phyloP scores from a whole-genome alignment of 2,113 vertebrate genomes.

The Ictalurus punctatus region DNA sequence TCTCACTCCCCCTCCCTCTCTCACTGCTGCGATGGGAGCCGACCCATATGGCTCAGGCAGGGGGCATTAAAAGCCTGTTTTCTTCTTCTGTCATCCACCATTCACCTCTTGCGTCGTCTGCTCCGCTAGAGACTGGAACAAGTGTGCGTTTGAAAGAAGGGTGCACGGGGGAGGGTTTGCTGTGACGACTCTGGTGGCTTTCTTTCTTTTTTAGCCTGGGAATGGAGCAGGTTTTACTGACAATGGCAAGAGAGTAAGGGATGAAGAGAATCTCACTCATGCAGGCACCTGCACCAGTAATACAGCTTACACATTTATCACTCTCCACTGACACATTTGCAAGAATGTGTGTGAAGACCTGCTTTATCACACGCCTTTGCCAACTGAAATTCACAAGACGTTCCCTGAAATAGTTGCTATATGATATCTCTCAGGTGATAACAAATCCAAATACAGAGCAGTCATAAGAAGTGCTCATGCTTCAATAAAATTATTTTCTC shows the following conservation, averaged over 20 bases:
- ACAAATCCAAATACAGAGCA: background rate
- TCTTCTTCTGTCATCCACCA: constrained; percentile 46
- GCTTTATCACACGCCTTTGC: background rate
- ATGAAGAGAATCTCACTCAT: constrained; percentile 50
- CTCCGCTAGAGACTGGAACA: background rate
- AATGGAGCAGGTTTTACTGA: constrained; percentile 77
- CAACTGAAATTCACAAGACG: background rate
- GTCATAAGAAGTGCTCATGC: background rate
- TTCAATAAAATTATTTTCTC: background rate
- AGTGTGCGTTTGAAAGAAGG: constrained; percentile 14
- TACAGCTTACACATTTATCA: constrained; percentile 71
- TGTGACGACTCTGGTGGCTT: constrained; percentile 59
- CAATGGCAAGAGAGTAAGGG: constrained; percentile 54
- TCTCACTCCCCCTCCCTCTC: background rate
- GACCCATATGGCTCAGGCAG: constrained; percentile 43
- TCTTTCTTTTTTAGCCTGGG: constrained; percentile 67
- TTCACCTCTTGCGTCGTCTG: constrained; percentile 39
- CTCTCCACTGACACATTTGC: constrained; percentile 22
- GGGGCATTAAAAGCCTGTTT: constrained; percentile 43
- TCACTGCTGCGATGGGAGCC: constrained; percentile 23
- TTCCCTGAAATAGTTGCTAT: background rate
- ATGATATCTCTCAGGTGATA: background rate
- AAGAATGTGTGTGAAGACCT: background rate
- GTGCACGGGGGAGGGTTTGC: constrained; percentile 51
- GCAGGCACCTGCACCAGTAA: constrained; percentile 63